Conservation (phyloP, 2,113 vertebrate genomes). For the Oreochromis niloticus region DNA sequence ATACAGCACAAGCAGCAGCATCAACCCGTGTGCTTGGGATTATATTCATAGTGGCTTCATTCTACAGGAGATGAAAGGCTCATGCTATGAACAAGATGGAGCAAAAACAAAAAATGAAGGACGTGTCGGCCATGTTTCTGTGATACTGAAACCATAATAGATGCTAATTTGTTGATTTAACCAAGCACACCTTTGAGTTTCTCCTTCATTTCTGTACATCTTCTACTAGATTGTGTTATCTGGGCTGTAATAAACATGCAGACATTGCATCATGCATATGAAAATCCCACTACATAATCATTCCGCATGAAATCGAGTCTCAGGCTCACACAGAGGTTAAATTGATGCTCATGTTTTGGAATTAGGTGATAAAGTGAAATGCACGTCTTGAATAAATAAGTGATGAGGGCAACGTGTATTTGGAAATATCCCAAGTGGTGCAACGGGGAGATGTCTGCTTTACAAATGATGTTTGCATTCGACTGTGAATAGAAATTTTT, state of each 20-base stretch:
- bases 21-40: background rate
- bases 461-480: background rate
- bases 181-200: background rate
- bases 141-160: background rate
- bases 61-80: background rate
- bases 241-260: slow-evolving; percentile 11
- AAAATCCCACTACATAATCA: slow-evolving; percentile 14
- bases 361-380: slow-evolving; percentile 25
- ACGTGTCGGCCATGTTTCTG: background rate
- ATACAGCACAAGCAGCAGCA: background rate
- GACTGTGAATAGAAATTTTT: background rate
- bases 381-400: slow-evolving; percentile 48
- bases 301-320: slow-evolving; percentile 39
- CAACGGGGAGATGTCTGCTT: background rate
- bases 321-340: slow-evolving; percentile 14
- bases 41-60: background rate
- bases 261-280: slow-evolving; percentile 38
- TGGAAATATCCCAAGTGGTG: slow-evolving; percentile 7
- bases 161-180: background rate
- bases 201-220: background rate
- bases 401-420: background rate
- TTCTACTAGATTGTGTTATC: background rate
- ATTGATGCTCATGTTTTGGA: slow-evolving; percentile 30
- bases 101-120: background rate
- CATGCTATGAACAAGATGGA: slow-evolving; percentile 22